A percentile compares a stretch with the other conserved stretches of the same genome.
Conservation (phyloP, 2,113 vertebrate genomes). For the Apodemus sylvaticus region DNA sequence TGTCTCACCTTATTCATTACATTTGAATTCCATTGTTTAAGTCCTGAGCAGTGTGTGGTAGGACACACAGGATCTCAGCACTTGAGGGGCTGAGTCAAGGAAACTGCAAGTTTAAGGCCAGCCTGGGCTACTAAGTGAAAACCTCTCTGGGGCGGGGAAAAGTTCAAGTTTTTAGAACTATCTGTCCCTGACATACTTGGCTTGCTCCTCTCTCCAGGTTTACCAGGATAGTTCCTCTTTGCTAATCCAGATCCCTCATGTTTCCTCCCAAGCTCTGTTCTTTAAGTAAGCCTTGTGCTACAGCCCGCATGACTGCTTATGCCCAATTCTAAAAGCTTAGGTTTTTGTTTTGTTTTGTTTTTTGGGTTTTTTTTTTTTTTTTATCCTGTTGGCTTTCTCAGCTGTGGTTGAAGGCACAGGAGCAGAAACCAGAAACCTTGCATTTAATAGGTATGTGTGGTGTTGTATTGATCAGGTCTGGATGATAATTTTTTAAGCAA, state of each 20-base stretch:
- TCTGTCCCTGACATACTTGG: neutral
- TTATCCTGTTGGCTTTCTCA: conserved; percentile 30
- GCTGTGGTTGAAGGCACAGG: conserved; percentile 4
- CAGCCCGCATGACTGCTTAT: no score
- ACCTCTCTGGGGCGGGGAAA: neutral
- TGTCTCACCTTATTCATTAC: neutral
- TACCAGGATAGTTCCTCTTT: neutral
- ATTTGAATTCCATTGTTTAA: conserved; percentile 9
- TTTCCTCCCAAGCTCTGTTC: neutral
- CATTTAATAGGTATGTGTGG: neutral
- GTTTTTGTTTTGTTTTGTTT: no score
- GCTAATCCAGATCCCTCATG: neutral
- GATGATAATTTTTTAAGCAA: neutral
- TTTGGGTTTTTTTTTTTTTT: neutral
- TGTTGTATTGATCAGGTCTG: neutral
- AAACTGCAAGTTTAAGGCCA: neutral
- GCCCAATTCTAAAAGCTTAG: neutral
- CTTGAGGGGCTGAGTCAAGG: neutral
- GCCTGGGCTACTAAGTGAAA: neutral
- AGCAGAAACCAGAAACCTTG: conserved; percentile 11
- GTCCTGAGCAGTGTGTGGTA: neutral
- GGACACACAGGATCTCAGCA: no score
- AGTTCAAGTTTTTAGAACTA: conserved; percentile 46
- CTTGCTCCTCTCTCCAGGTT: neutral
- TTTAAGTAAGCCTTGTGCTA: neutral